phyloP scores from a whole-genome alignment of 2,888 invertebrate species.

The Cylloceria caligata region DNA sequence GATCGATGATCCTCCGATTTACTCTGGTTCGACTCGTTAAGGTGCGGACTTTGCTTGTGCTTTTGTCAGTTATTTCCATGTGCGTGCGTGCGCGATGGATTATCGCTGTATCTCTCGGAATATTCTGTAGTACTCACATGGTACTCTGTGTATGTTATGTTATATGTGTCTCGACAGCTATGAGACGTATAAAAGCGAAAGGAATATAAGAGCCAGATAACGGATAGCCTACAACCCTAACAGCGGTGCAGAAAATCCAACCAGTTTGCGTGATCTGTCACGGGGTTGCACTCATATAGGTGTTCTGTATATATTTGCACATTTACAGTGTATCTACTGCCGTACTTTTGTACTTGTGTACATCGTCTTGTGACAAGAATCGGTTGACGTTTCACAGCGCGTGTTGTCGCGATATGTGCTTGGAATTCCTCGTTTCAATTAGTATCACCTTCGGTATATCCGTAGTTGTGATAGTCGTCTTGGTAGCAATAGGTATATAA shows the following conservation, averaged over 20 bases:
- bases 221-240: slow-evolving; percentile 17
- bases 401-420: slow-evolving; percentile 68
- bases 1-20: neutral
- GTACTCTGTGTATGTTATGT: slow-evolving; percentile 24
- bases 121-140: slow-evolving; percentile 60
- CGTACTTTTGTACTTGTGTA: slow-evolving; percentile 37
- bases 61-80: slow-evolving; percentile 45
- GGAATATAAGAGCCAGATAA: slow-evolving; percentile 38
- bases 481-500: neutral
- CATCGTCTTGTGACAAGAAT: slow-evolving; percentile 66
- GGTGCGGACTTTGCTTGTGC: slow-evolving; percentile 17
- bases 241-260: slow-evolving; percentile 39
- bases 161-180: slow-evolving; percentile 13
- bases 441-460: slow-evolving; percentile 66
- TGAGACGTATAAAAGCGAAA: slow-evolving; percentile 41
- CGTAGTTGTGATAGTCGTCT: neutral
- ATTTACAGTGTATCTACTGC: neutral
- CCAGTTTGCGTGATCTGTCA: slow-evolving; percentile 63
- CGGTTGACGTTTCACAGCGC: slow-evolving; percentile 64
- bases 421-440: slow-evolving; percentile 74
- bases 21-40: neutral
- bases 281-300: slow-evolving; percentile 40
- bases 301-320: slow-evolving; percentile 9
- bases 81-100: slow-evolving; percentile 64
- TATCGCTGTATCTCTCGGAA: slow-evolving; percentile 68